Evolutionary conservation across 2,797 vertebrate genomes (phyloP), one percentile per base, ranked within the genome.

Genomic region (Eutrigla gurnardus): DNA sequence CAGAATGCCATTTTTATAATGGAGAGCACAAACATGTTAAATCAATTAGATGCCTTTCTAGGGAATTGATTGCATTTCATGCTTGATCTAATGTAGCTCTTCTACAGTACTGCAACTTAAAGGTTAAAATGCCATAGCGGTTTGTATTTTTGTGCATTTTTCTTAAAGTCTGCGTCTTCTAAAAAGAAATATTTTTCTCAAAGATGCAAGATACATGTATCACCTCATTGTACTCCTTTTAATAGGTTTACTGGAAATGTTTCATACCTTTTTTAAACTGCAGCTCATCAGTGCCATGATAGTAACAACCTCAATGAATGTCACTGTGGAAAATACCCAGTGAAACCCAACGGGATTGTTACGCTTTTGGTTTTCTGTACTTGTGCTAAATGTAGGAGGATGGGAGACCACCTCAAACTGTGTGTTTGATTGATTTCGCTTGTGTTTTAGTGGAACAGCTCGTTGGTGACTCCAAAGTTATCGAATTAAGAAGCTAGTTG

Each of bases 11-110:
- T 78, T 81, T 50, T 83, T 78, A 59, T 88, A 88, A 64, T 2
- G 4, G 42, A 80, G 39, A 45, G 65, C 59, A 71, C 70, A 62
- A 76, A 89, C 76, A 57, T 77, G 65, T 73, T 65, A 66, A 73
- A 75, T 88, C 70, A 66, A 60, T 85, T 76, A 59, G 66, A 85
- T 85, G 86, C 87, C 85, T 91, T 90, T 86, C 77, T 69, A 33
- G 60, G 58, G 76, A 81, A 54, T 82, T 69, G 61, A 58, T 65
- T 68, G 61, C 72, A 86, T 89, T 73, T 88, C 68, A 70, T 69
- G 81, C 87, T 81, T 72, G 75, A 80, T 77, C 87, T 86, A 67
- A 77, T 59, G 75, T 70, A 77, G 84, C 85, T 88, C 77, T 58
- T 80, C 57, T 65, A 63, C 73, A 37, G 7, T 10, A 57, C 46